Base-by-base conservation (phyloP, 2,888 invertebrate species). In the Archaeoteleia sp. region DNA sequence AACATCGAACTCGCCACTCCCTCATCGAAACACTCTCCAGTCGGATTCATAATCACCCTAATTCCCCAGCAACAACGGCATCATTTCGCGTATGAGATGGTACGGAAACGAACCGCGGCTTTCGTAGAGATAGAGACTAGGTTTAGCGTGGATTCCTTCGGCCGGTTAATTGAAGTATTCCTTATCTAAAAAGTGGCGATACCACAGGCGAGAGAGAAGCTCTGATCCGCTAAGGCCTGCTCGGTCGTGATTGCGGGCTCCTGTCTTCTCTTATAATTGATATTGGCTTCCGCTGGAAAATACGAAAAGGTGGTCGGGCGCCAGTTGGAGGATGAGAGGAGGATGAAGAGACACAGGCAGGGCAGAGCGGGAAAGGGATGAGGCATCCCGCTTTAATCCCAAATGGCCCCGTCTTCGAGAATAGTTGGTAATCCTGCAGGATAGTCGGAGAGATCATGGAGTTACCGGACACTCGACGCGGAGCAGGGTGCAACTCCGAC, bases 191-290 rank as follows among this genome's bases (percentile, higher is more conserved):
- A 83, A 84, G 73, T 79, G 81, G 78, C 78, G 78, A 82, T 81
- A 78, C 81, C 72, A 74, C 77, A 78, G 78, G 74, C 74, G 60
- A 54, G 49, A 43, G 17, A 48, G 35, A 46, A 63, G 76, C 81
- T 83, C 80, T 84, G 84, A 84, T 84, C 84, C 84, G 79, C 77
- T 78, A 79, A 81, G 78, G 82, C 81, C 82, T 83, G 84, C 72
- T 74, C 73, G 76, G 70, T 68, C 77, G 82, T 83, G 83, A 83
- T 83, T 83, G 82, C 80, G 74, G 72, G 76, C 78, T 82, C 79
- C 82, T 83, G 82, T 84, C 84, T 83, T 84, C 82, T 80, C 84
- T 83, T 85, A 85, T 85, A 85, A 85, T 84, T 85, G 84, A 84
- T 85, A 85, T 84, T 83, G 84, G 82, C 77, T 82, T 61, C 53